Evolutionary conservation across 2,113 vertebrate genomes (phyloP).

Genomic region (Bubo scandiacus): DNA sequence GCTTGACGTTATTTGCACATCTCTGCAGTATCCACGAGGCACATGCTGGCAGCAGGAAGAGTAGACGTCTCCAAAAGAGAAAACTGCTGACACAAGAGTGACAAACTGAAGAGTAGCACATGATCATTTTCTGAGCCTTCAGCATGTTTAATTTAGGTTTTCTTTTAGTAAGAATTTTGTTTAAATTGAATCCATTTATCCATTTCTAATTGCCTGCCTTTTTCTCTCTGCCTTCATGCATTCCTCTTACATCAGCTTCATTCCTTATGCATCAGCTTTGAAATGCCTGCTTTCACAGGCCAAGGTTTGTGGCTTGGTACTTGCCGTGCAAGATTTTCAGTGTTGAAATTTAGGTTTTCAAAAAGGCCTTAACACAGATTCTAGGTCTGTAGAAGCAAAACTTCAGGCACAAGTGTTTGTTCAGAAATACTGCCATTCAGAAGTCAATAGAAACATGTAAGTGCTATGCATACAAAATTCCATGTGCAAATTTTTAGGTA

Average conservation of each 20-base stretch:
- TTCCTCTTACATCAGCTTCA: not conserved
- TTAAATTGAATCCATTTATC: not conserved
- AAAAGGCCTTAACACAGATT: not conserved
- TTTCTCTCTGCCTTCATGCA: not conserved
- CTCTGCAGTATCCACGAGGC: not conserved
- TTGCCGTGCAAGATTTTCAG: not conserved
- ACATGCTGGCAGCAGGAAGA: not conserved
- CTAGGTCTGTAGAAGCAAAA: not conserved
- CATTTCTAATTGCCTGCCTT: not conserved
- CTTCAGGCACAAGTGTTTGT: not conserved
- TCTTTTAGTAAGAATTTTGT: not conserved
- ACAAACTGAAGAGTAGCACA: not conserved
- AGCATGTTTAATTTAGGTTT: slow-evolving; percentile 3
- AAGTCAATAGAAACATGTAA: not conserved
- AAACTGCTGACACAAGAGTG: not conserved
- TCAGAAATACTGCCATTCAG: not conserved
- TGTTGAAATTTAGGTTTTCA: not conserved
- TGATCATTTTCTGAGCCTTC: not conserved
- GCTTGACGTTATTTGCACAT: not conserved
- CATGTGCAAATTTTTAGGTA: not conserved
- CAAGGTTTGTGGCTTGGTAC: not conserved
- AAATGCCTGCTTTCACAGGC: not conserved
- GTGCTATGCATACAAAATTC: not conserved
- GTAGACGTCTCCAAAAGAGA: not conserved
- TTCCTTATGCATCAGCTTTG: not conserved